Evolutionary conservation across 2,888 invertebrate species (phyloP).

Genomic region (Orthosia gothica): DNA sequence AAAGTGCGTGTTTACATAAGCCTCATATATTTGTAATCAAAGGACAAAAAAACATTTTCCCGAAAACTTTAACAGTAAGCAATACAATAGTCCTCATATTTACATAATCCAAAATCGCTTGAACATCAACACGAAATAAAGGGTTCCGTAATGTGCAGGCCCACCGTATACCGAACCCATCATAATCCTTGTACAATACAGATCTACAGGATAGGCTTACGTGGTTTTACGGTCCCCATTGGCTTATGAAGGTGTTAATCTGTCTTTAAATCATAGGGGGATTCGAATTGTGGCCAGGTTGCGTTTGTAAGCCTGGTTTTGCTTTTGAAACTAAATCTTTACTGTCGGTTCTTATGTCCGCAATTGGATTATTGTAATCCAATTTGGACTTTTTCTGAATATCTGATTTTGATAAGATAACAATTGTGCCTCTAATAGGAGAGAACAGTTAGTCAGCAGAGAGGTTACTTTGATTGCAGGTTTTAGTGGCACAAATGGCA

Average conservation of each 20-base stretch:
- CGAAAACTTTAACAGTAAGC: constrained; percentile 12
- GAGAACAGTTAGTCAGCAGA: not conserved
- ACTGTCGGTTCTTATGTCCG: not conserved
- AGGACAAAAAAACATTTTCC: constrained; percentile 14
- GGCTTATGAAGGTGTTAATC: constrained; percentile 60
- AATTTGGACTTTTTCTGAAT: not conserved
- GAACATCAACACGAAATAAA: constrained; percentile 52
- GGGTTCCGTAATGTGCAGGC: constrained; percentile 43
- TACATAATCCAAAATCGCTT: constrained; percentile 62
- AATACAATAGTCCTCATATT: constrained; percentile 34
- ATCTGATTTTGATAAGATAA: not conserved
- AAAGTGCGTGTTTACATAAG: too few relatives aligned
- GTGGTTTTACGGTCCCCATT: constrained; percentile 48
- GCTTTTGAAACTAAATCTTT: constrained; percentile 21
- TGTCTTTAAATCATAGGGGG: constrained; percentile 59
- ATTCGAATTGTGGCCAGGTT: constrained; percentile 29
- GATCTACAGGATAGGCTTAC: constrained; percentile 46
- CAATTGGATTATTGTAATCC: constrained; percentile 5
- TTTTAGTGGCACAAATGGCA: not conserved
- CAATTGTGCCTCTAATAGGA: not conserved
- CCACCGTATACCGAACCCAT: constrained; percentile 56
- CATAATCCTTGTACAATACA: constrained; percentile 62
- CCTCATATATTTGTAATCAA: not conserved
- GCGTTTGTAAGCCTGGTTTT: constrained; percentile 10
- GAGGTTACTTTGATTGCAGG: not conserved